These are phyloP conservation scores for Yponomeuta cagnagella DNA, from an alignment of 2,888 invertebrate genomes.

Conservation along the genomic window DNA sequence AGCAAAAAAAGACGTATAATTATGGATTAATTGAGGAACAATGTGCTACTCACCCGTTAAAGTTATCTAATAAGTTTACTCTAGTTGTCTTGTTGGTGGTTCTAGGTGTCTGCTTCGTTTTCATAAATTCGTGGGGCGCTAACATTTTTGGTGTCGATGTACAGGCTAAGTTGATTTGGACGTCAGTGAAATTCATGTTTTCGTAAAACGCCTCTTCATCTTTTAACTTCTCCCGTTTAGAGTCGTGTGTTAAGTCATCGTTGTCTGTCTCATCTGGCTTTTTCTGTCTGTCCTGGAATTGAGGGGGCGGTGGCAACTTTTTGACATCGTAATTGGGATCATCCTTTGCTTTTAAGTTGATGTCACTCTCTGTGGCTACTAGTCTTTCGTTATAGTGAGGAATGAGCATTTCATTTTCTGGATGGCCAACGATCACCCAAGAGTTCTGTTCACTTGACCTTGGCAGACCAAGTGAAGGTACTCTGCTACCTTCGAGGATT, in stretches of 20 bases:
- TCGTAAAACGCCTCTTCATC: constrained; percentile 32
- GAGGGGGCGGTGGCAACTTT: constrained; percentile 57
- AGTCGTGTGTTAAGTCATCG: constrained; percentile 56
- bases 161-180: constrained; percentile 62
- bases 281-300: constrained; percentile 65
- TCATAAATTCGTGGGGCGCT: constrained; percentile 59
- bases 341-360: constrained; percentile 39
- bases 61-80: constrained; percentile 57
- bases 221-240: constrained; percentile 69
- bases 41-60: constrained; percentile 62
- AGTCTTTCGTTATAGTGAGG: constrained; percentile 64
- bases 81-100: constrained; percentile 46
- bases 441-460: constrained; percentile 53
- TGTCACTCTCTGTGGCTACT: constrained; percentile 42
- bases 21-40: constrained; percentile 9
- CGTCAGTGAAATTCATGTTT: constrained; percentile 49
- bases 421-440: constrained; percentile 64
- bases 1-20: neutral
- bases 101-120: constrained; percentile 32
- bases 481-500: constrained; percentile 53
- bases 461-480: constrained; percentile 63
- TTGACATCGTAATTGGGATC: constrained; percentile 42
- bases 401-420: constrained; percentile 58
- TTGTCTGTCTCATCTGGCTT: constrained; percentile 48
- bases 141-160: constrained; percentile 71